Evolutionary conservation across 2,888 invertebrate species (phyloP), one percentile per base, ranked within the genome.

Genomic region (Pristionchus maxplancki): DNA sequence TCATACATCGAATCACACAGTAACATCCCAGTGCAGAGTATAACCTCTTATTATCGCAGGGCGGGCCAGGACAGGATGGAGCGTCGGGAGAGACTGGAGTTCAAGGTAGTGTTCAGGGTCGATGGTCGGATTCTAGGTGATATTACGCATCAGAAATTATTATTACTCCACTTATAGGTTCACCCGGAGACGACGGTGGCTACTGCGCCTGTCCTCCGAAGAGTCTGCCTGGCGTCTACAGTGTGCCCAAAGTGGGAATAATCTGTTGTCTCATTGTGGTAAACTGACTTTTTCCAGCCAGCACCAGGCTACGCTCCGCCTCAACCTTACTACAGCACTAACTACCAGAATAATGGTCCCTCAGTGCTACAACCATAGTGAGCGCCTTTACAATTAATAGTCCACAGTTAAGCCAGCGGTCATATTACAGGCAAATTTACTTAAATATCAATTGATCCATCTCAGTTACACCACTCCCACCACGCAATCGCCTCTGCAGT

Each of bases 161-260:
- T n/a, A n/a, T n/a, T n/a, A n/a, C n/a, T n/a, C n/a, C n/a, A n/a
- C n/a, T n/a, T n/a, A n/a, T n/a, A n/a, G n/a, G n/a, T n/a, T n/a
- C 37, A 37, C 58, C 62, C 4, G 84, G 84, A 1, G 37, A 37
- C 15, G 84, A 84, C 28, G 84, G 58, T 62, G 84, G 62, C 15
- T 84, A 84, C 40, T 84, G 84, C n/a, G 40, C 84, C 1, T 84
- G 84, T n/a, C 84, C 84, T 3, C 58, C 84, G 3, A 84, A 84
- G 62, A 62, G 58, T n/a, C 53, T 62, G 11, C 84, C 84, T 20
- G 84, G 82, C n/a, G 17, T 82, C 1, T 82, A 82, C 50, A 48
- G 50, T 50, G 15, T 82, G 13, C 50, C 82, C 15, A 82, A 82
- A 20, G 82, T 82, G 31, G 11, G 48, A 17, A 82, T 44, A 1